phyloP scores from a whole-genome alignment of 2,888 invertebrate genomes.

The Cephalotes varians region DNA sequence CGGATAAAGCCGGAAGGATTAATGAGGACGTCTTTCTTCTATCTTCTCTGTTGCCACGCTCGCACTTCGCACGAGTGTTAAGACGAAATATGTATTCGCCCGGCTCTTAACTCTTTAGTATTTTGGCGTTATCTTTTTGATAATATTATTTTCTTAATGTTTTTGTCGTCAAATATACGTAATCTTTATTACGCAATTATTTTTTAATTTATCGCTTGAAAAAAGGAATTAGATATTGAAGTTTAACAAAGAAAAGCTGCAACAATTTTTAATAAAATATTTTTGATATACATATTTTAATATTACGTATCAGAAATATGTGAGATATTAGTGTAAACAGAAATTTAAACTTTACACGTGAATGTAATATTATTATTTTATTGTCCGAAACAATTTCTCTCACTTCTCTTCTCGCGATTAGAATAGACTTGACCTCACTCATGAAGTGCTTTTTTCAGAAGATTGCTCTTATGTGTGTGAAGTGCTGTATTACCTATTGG shows the following conservation, averaged over 20 bases:
- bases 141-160: background rate
- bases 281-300: background rate
- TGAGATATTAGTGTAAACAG: background rate
- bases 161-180: background rate
- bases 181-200: background rate
- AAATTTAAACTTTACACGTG: background rate
- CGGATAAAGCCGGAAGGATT: slow-evolving; percentile 58
- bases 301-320: background rate
- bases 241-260: background rate
- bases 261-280: slow-evolving; percentile 13
- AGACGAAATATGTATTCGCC: slow-evolving; percentile 27
- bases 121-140: slow-evolving; percentile 38
- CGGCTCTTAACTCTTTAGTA: slow-evolving; percentile 10
- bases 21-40: slow-evolving; percentile 43
- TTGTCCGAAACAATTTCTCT: background rate
- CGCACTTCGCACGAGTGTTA: slow-evolving; percentile 26
- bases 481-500: slow-evolving; percentile 37
- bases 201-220: background rate
- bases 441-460: slow-evolving; percentile 21
- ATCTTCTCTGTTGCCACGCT: background rate
- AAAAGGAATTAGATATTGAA: background rate
- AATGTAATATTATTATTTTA: background rate
- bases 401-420: background rate
- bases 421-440: slow-evolving; percentile 26
- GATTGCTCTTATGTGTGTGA: background rate